These are phyloP conservation scores for Sesia bembeciformis DNA, from an alignment of 2,888 invertebrate genomes.

Conservation along the genomic window DNA sequence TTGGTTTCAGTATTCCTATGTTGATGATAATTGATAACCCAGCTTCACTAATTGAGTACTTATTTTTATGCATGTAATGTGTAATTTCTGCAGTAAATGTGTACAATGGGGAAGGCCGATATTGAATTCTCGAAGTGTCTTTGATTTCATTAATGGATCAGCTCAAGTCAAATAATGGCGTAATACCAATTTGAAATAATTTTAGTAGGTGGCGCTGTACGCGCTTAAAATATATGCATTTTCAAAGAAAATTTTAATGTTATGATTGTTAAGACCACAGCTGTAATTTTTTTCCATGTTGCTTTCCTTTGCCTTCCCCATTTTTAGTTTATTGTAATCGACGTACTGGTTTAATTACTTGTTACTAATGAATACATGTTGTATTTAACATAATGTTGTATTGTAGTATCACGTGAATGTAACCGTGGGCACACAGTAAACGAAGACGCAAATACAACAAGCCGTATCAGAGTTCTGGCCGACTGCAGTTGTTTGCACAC, in stretches of 20 bases:
- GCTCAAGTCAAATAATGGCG: too few species aligned
- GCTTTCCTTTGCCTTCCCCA: background rate
- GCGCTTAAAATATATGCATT: too few species aligned
- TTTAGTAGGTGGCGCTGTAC: too few species aligned
- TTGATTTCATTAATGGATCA: too few species aligned
- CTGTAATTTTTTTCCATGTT: background rate
- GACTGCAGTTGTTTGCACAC: slow-evolving; percentile 47
- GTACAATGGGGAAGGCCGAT: background rate
- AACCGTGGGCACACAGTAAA: slow-evolving; percentile 26
- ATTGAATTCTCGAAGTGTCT: too few species aligned
- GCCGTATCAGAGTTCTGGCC: slow-evolving; percentile 50
- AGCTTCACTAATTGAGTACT: slow-evolving; percentile 11
- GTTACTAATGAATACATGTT: background rate
- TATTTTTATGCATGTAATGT: background rate
- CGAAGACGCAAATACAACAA: slow-evolving; percentile 73
- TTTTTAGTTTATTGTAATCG: background rate
- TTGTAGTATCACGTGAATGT: background rate
- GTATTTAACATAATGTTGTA: background rate
- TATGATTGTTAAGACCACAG: background rate
- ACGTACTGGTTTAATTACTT: background rate
- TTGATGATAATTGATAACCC: slow-evolving; percentile 10
- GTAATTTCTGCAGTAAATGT: slow-evolving; percentile 34
- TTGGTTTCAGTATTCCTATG: background rate
- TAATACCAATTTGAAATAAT: too few species aligned
- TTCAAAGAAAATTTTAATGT: too few species aligned